A percentile compares a stretch with the other conserved stretches of the same genome.
phyloP scores from a whole-genome alignment of 1,140 invertebrate genomes.

The Lepidurus arcticus region DNA sequence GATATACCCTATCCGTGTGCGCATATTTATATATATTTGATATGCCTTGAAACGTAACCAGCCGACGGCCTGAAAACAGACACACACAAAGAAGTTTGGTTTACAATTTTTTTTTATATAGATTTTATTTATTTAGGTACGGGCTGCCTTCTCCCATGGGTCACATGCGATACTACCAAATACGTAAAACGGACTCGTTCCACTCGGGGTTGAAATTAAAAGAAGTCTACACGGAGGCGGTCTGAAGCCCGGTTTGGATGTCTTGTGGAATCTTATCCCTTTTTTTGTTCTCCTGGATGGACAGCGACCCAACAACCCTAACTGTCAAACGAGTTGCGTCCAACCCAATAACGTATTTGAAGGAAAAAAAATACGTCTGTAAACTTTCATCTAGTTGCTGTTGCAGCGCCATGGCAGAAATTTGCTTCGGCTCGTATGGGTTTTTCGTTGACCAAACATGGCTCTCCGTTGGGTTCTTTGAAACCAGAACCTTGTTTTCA shows the following conservation, averaged over 20 bases:
- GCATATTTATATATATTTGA: neutral
- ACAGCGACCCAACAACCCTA: neutral
- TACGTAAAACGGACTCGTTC: neutral
- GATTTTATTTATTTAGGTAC: neutral
- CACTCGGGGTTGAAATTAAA: neutral
- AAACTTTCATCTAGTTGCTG: constrained; percentile 2
- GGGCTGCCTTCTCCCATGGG: neutral
- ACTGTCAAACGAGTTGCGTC: constrained; percentile 5
- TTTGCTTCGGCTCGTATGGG: constrained; percentile 9
- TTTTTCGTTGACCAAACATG: constrained; percentile 18
- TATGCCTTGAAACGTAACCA: neutral
- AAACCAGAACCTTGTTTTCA: constrained; percentile 19
- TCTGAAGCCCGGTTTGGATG: neutral
- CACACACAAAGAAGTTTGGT: neutral
- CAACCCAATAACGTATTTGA: constrained; percentile 15
- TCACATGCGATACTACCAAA: neutral
- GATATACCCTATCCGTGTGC: neutral
- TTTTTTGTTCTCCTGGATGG: neutral
- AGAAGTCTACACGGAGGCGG: neutral
- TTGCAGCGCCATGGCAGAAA: constrained; percentile 14
- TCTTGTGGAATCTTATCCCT: neutral
- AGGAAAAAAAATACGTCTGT: neutral
- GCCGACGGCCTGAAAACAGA: neutral
- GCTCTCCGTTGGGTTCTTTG: neutral
- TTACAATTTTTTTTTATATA: neutral